Evolutionary conservation across 1,140 invertebrate genomes (phyloP).

Genomic region (Drosophila hydei): DNA sequence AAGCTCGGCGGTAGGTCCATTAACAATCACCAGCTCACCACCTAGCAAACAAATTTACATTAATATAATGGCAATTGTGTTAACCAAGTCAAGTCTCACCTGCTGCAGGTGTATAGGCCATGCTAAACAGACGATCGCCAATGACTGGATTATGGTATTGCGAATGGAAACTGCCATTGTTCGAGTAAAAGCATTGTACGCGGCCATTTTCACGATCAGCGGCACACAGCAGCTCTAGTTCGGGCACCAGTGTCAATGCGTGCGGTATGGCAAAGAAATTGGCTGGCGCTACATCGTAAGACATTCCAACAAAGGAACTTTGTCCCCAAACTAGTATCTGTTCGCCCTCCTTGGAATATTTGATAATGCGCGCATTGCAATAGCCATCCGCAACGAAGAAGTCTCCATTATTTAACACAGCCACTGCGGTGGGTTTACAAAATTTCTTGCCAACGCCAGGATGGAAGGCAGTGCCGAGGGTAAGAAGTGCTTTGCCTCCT

Average conservation of each 20-base stretch:
- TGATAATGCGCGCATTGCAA: constrained; percentile 95
- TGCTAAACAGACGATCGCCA: constrained; percentile 88
- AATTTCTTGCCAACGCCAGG: constrained; percentile 93
- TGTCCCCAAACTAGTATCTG: constrained; percentile 88
- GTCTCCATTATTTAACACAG: constrained; percentile 91
- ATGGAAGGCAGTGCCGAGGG: constrained; percentile 87
- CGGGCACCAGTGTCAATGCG: constrained; percentile 91
- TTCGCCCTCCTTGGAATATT: constrained; percentile 90
- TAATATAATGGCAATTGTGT: not conserved
- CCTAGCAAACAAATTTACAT: constrained; percentile 46
- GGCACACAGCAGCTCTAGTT: constrained; percentile 90
- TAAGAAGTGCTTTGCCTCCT: constrained; percentile 82
- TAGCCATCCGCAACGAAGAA: constrained; percentile 98
- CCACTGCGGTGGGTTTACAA: constrained; percentile 97
- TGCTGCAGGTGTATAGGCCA: constrained; percentile 86
- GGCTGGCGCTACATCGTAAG: constrained; percentile 81
- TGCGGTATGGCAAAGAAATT: constrained; percentile 92
- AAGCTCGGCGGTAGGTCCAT: constrained; percentile 83
- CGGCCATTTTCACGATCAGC: constrained; percentile 97
- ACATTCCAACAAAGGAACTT: constrained; percentile 79
- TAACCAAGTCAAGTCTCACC: constrained; percentile 55
- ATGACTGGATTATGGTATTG: constrained; percentile 86
- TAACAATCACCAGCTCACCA: constrained; percentile 85
- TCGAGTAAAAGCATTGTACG: constrained; percentile 90
- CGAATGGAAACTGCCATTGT: constrained; percentile 87